Percentiles rank a stretch among this genome's conserved stretches.
phyloP scores from a whole-genome alignment of 2,888 invertebrate genomes.

The Ariolimax columbianus region DNA sequence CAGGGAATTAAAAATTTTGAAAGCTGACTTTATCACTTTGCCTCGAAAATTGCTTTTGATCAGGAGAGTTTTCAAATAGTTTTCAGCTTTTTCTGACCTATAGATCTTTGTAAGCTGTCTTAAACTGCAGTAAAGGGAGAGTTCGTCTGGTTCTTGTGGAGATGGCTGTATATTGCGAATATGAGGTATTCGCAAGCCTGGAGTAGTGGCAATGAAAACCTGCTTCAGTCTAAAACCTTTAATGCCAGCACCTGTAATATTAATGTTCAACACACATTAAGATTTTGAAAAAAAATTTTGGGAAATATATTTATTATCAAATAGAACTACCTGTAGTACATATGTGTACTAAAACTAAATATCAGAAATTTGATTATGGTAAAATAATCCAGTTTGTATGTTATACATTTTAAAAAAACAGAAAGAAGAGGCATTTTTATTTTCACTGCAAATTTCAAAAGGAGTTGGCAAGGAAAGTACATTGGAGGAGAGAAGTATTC shows the following conservation, averaged over 20 bases:
- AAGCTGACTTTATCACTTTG: not conserved
- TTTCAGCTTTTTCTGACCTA: not conserved
- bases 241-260: conserved; percentile 10
- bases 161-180: not conserved
- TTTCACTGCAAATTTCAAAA: too few relatives aligned
- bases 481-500: too few relatives aligned
- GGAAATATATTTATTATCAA: too few relatives aligned
- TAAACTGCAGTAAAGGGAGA: not conserved
- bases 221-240: conserved; percentile 13
- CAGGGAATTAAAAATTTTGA: conserved; percentile 1
- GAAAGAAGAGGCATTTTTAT: too few relatives aligned
- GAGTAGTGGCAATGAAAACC: conserved; percentile 19
- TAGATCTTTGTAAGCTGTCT: not conserved
- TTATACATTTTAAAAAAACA: too few relatives aligned
- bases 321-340: too few relatives aligned
- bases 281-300: not conserved
- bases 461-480: too few relatives aligned
- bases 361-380: too few relatives aligned
- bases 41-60: not conserved
- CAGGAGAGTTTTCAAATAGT: not conserved
- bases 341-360: too few relatives aligned
- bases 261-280: not conserved
- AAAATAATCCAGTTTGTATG: too few relatives aligned
- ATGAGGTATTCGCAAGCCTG: conserved; percentile 17
- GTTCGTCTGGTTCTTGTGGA: not conserved